Base-by-base conservation (phyloP, 2,888 invertebrate species). In the Acleris holmiana region DNA sequence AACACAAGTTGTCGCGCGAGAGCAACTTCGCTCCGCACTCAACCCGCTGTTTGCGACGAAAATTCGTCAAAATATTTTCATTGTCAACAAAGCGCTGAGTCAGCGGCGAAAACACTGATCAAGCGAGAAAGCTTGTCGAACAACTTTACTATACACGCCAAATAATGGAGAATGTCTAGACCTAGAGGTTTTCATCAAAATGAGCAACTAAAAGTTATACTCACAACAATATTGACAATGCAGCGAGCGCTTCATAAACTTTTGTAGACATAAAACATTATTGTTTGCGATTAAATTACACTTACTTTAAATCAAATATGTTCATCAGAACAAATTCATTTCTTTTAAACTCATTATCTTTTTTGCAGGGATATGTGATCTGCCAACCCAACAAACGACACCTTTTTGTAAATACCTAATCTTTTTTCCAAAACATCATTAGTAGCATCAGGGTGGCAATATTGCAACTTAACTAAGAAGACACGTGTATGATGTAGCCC, bases 41-140 rank as follows among this genome's bases (percentile, higher is more conserved):
- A 60, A 70, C 63, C 25, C 19, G 41, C 62, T 77, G 72, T 76
- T 76, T 74, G 70, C 23, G 61, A 69, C 67, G 73, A 68, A 76
- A 76, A 75, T 76, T 75, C 71, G 67, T 74, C 71, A 72, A 74
- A 76, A 75, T 73, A 76, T 75, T 75, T 70, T 71, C 74, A 67
- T 66, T 67, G 70, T 67, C 68, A 68, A 71, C 71, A 67, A 69
- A 68, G 53, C 65, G 67, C 35, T 53, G 67, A 58, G 61, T 60
- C 56, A 35, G 35, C 54, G 21, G 40, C 55, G 56, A 70, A 69
- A 72, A 71, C 68, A 70, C 51, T 59, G 66, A 69, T 62, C 68
- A 54, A 54, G 40, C 49, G 57, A 7, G 57, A 35, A 25, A 56
- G 21, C 18, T 21, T 25, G 23, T 2, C 44, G 55, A 41, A 13